Percentiles rank a stretch among this genome's conserved stretches.
Conservation (phyloP, 2,113 vertebrate species). For the Xiphias gladius region DNA sequence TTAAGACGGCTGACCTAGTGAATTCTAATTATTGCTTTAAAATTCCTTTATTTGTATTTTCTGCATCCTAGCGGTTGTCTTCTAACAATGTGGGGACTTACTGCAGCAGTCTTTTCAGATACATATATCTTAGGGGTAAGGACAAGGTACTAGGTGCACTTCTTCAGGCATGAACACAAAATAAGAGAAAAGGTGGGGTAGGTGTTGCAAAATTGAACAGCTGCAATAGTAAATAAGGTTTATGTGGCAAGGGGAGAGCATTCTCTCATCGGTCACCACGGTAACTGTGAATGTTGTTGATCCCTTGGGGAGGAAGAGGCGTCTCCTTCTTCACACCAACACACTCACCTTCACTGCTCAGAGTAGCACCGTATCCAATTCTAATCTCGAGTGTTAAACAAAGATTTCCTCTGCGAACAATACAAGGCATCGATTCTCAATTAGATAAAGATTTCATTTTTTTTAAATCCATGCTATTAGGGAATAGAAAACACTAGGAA, state of each 20-base stretch:
- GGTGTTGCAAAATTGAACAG: conserved; percentile 85
- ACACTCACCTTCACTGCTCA: conserved; percentile 57
- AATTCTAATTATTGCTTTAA: conserved; percentile 60
- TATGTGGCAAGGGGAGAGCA: conserved; percentile 82
- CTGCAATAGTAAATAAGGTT: conserved; percentile 86
- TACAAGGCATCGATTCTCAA: not conserved
- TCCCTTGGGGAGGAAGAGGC: conserved; percentile 75
- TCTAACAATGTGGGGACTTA: conserved; percentile 6
- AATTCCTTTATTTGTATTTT: conserved; percentile 58
- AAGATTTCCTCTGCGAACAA: conserved; percentile 37
- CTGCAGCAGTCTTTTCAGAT: conserved; percentile 37
- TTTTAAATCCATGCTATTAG: conserved; percentile 1
- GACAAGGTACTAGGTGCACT: conserved; percentile 57
- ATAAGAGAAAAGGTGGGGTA: conserved; percentile 77
- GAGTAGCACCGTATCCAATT: conserved; percentile 56
- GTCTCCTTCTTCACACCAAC: conserved; percentile 68
- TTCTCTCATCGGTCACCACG: conserved; percentile 81
- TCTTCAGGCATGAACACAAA: conserved; percentile 75
- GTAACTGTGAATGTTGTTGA: conserved; percentile 81
- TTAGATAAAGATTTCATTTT: not conserved
- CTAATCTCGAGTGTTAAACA: conserved; percentile 56
- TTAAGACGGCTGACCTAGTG: conserved; percentile 44
- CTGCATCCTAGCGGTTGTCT: conserved; percentile 45
- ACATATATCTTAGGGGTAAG: conserved; percentile 52
- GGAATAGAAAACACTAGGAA: conserved; percentile 14